Base-by-base conservation (phyloP, 2,888 invertebrate genomes). In the Clanis bilineata region DNA sequence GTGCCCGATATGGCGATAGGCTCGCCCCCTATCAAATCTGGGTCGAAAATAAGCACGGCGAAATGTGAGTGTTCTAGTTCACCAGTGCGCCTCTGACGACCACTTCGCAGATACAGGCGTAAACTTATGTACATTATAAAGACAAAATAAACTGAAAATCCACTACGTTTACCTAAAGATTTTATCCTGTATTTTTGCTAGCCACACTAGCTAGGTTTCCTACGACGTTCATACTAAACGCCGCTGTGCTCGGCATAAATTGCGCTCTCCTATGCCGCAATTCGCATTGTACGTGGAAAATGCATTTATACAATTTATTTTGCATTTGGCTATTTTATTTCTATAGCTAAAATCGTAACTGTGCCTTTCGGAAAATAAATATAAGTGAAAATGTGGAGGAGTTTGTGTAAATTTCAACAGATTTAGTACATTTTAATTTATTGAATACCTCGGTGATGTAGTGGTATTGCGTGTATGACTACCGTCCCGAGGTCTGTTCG, bases 171-270 rank as follows among this genome's bases (percentile, higher is more conserved):
- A 9, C 10, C 3, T 9, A 32, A 32, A 47, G 25, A 51, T 51
- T 32, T 51, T 32, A 18, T 51, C 3, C 51, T 28, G 28, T 28
- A 51, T 47, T 47, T 51, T 32, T 32, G 4, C 51, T 51, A 15
- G 41, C 36, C 12, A 5, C n/a, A n/a, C 25, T 6, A 23, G 45
- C 32, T 51, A 51, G n/a, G n/a, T n/a, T 51, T 51, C 10, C 36
- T 36, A 36, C 51, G 32, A 10, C 28, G 51, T 56, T n/a, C 15
- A 39, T 25, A 28, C 41, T 36, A 32, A 39, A n/a, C 55, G 32
- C 10, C 39, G 22, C n/a, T 41, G 55, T 41, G 28, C n/a, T 5
- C 22, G 18, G 68, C 65, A 62, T 67, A 61, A 62, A 60, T 63
- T 62, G 66, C 66, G 67, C 64, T 62, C 56, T 7, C 5, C 28